Evolutionary conservation across 2,888 invertebrate genomes (phyloP).

Genomic region (Thymelicus sylvestris): DNA sequence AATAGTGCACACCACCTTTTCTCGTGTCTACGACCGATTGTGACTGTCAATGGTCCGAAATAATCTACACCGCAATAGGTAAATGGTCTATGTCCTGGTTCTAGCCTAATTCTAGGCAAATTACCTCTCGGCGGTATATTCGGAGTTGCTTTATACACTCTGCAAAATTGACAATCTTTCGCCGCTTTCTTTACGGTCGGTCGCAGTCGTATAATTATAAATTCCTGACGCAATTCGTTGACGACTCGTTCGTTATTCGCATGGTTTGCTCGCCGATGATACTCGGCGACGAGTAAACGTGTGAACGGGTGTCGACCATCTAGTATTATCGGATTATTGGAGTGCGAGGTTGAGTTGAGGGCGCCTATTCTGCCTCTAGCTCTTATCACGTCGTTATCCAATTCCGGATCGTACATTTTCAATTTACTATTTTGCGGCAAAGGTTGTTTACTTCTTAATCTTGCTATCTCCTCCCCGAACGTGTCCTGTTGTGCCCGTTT

Average conservation of each 20-base stretch:
- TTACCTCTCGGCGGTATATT: neutral
- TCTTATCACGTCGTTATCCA: neutral
- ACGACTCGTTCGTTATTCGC: too few relatives aligned
- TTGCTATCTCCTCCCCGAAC: neutral
- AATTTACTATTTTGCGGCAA: too few relatives aligned
- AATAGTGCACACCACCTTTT: slow-evolving; percentile 41
- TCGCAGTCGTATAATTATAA: too few relatives aligned
- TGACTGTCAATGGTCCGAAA: slow-evolving; percentile 40
- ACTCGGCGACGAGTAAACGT: neutral
- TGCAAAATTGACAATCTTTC: too few relatives aligned
- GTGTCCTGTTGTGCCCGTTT: neutral
- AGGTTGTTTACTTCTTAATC: neutral
- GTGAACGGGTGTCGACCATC: neutral
- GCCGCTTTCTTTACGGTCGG: too few relatives aligned
- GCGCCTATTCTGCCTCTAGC: neutral
- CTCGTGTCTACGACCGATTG: slow-evolving; percentile 35
- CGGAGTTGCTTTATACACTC: too few relatives aligned
- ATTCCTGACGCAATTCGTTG: too few relatives aligned
- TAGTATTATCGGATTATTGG: neutral
- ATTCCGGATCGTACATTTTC: too few relatives aligned
- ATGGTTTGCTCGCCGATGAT: too few relatives aligned
- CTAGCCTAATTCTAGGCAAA: neutral
- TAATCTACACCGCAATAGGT: slow-evolving; percentile 40
- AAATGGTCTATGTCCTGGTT: slow-evolving; percentile 31
- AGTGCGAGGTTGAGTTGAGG: neutral